Base-by-base conservation (phyloP, 2,113 vertebrate species). In the Hippocampus guttulatus region DNA sequence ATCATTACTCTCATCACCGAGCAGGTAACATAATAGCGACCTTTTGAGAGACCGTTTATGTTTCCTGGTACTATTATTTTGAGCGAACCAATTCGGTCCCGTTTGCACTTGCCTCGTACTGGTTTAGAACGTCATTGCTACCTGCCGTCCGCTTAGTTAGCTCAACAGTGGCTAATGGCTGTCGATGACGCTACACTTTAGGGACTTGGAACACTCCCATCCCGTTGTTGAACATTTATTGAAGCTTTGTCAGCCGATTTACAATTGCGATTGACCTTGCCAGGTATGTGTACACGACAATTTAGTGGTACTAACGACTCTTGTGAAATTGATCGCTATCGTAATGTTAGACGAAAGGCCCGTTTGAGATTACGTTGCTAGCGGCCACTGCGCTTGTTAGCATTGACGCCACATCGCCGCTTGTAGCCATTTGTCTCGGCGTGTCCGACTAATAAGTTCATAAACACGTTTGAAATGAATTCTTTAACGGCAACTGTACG, bases 41-140 rank as follows among this genome's bases (percentile, higher is more conserved):
- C 62, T 54, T 1, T 0, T 76, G 25, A 57, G 52, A 64, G 33
- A 6, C 12, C 33, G 6, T 47, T 21, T 11, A 21, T 66, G 7
- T 65, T 10, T 58, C 65, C 5, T 3, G 14, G 41, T 5, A 27
- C 27, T 38, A 33, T 58, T 70, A 41, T 23, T 15, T 70, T 43
- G 16, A 62, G 72, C 71, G 65, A 74, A 69, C 71, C 75, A 38
- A 67, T 83, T 82, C 77, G 63, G 76, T 83, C 71, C 73, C 52
- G 75, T 73, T 81, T 76, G 66, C 61, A 75, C 54, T 57, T 23
- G 54, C 54, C 40, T 47, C 62, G 72, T 71, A 62, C 49, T 70
- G 75, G 30, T 62, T 54, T 66, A 71, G 64, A 75, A 82, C 85
- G 85, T 88, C 85, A 87, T 67, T 81, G 70, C 71, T 80, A 88